Evolutionary conservation across 2,888 invertebrate genomes (phyloP).

Genomic region (Scaptomyza polygonia): DNA sequence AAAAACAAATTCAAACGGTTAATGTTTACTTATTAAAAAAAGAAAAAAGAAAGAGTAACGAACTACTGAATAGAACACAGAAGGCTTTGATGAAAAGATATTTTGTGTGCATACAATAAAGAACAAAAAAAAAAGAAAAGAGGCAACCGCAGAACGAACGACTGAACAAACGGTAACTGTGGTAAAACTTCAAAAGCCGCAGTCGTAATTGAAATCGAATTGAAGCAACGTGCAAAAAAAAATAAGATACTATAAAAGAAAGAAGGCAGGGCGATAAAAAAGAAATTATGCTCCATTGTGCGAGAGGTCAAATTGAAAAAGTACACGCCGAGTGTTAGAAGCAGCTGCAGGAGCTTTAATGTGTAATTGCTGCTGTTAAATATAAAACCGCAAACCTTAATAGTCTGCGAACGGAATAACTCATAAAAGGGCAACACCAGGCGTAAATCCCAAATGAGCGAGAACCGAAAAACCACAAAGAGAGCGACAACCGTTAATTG

Average conservation of each 20-base stretch:
- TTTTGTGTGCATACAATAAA: constrained; percentile 67
- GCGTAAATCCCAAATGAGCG: constrained; percentile 64
- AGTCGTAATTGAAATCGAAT: constrained; percentile 79
- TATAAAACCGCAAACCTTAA: constrained; percentile 54
- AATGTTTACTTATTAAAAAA: constrained; percentile 26
- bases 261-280: constrained; percentile 68
- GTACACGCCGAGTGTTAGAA: constrained; percentile 27
- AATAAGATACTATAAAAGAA: constrained; percentile 17
- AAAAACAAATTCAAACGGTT: constrained; percentile 67
- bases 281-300: constrained; percentile 79
- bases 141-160: constrained; percentile 38
- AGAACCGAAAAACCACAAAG: constrained; percentile 27
- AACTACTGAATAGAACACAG: constrained; percentile 44
- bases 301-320: constrained; percentile 57
- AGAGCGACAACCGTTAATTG: constrained; percentile 66
- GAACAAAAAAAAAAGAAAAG: constrained; percentile 26
- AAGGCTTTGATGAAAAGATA: constrained; percentile 54
- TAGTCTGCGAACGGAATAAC: constrained; percentile 62
- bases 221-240: constrained; percentile 71
- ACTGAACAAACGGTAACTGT: constrained; percentile 58
- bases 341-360: constrained; percentile 11
- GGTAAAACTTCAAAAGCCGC: constrained; percentile 67
- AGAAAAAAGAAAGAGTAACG: constrained; percentile 51
- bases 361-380: constrained; percentile 46
- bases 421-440: constrained; percentile 65